Evolutionary conservation across 2,888 invertebrate genomes (phyloP), one percentile per base, ranked within the genome.

Genomic region (Conistra vaccinii): DNA sequence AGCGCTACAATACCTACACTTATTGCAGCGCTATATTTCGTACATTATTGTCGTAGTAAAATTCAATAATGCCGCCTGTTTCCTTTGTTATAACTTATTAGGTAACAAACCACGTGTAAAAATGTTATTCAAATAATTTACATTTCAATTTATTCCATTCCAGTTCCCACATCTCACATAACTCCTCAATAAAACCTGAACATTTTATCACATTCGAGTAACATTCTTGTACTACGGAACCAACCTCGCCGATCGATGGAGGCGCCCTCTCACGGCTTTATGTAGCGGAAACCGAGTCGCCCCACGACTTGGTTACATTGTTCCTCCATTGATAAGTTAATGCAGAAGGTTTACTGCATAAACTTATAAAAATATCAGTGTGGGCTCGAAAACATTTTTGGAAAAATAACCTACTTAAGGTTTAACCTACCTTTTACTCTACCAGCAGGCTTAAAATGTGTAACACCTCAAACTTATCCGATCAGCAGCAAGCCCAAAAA

Each of bases 241-340:
- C 72, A 77, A 80, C 81, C 76, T 73, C 81, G 74, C 76, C 85
- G 90, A 90, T 90, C 91, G 89, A 91, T 90, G 79, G 58, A 86
- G 85, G 86, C 91, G 86, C 90, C 90, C 91, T 88, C 90, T 88
- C 69, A 85, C 85, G 76, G 75, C 78, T 90, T 90, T 91, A 91
- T 91, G 89, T 90, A 90, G 90, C 92, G 93, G 93, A 93, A 92
- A 91, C 89, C 82, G 82, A 90, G 87, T 90, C 88, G 86, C 91
- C 89, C 88, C 87, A 87, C 87, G 87, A 89, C 87, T 87, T 85
- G 78, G 80, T 80, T 89, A 86, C 90, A 90, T 90, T 91, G 91
- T 92, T 92, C 89, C 87, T 51, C 45, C 63, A 65, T 12, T 0
- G 3, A 63, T 48, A 58, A 76, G 14, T 45, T 9, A 35, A 23